Evolutionary conservation across 2,888 invertebrate genomes (phyloP).

Genomic region (Cyaniris semiargus): DNA sequence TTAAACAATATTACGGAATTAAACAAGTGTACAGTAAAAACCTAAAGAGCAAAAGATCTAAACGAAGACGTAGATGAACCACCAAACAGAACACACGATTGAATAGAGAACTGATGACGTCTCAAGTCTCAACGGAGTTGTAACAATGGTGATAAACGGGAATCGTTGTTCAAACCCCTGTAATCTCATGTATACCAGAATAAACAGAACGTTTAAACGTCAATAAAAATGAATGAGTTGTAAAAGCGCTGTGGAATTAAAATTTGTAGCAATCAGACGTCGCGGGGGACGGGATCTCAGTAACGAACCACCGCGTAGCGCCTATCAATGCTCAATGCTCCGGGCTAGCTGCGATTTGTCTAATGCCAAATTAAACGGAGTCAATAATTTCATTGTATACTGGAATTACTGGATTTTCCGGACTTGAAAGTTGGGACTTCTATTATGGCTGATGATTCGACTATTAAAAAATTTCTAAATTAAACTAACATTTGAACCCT

Average conservation of each 20-base stretch:
- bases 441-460: background rate
- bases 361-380: slow-evolving; percentile 25
- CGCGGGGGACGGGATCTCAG: slow-evolving; percentile 48
- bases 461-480: too few species aligned
- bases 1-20: too few species aligned
- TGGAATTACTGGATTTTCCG: too few species aligned
- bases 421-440: background rate
- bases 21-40: too few species aligned
- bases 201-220: slow-evolving; percentile 39
- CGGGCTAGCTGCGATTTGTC: slow-evolving; percentile 36
- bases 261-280: slow-evolving; percentile 47
- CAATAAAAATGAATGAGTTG: slow-evolving; percentile 47
- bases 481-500: too few species aligned
- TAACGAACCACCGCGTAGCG: slow-evolving; percentile 52
- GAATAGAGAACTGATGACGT: slow-evolving; percentile 3
- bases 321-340: slow-evolving; percentile 37
- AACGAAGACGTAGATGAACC: too few species aligned
- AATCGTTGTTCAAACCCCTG: slow-evolving; percentile 12
- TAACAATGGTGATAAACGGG: slow-evolving; percentile 18
- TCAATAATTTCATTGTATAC: background rate
- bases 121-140: background rate
- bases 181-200: slow-evolving; percentile 17
- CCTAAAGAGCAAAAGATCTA: too few species aligned
- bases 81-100: background rate
- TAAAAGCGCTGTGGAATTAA: slow-evolving; percentile 48